Base-by-base conservation (phyloP, 2,888 invertebrate species). In the Cephus runcator region DNA sequence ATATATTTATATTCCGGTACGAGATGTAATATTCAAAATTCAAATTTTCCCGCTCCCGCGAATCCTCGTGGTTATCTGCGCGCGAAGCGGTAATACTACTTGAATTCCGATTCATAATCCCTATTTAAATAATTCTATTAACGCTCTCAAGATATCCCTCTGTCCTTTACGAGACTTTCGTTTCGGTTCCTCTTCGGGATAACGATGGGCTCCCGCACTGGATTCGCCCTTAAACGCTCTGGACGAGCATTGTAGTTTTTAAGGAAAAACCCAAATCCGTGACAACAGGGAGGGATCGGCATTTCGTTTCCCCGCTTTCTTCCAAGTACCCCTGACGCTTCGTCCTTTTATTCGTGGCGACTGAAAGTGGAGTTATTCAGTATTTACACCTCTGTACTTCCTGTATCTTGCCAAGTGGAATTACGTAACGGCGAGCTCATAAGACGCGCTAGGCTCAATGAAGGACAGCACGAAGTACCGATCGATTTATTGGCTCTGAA, bases 41-140 rank as follows among this genome's bases (percentile, higher is more conserved):
- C 23, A 56, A 56, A 56, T 56, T 15, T 56, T n/a, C 56, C 56
- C 40, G 40, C 40, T 9, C 56, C 23, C 23, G 2, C 56, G 56
- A 56, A 56, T 9, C 56, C 0, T 1, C 56, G 9, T 23, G 56
- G 56, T 56, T 56, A 9, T 23, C 56, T 56, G 56, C 9, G 56
- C 56, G 23, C 9, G 56, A 56, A 23, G 40, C 56, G 23, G 23
- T 56, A 56, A 56, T 23, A 56, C 56, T 23, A 56, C 56, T 56
- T 56, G 56, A 23, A 56, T 56, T 23, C 23, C 56, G 23, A 56
- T 56, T 56, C 56, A 23, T 75, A 75, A n/a, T 31, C 33, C 35
- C 11, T n/a, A 33, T 75, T 56, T 56, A 33, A 56, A 56, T 74
- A 74, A 74, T 74, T 74, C n/a, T 11, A 74, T 74, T 74, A 74